Percentiles rank a stretch among this genome's conserved stretches.
These are phyloP conservation scores for Scotopteryx bipunctaria DNA, from an alignment of 2,888 invertebrate genomes.

Conservation along the genomic window DNA sequence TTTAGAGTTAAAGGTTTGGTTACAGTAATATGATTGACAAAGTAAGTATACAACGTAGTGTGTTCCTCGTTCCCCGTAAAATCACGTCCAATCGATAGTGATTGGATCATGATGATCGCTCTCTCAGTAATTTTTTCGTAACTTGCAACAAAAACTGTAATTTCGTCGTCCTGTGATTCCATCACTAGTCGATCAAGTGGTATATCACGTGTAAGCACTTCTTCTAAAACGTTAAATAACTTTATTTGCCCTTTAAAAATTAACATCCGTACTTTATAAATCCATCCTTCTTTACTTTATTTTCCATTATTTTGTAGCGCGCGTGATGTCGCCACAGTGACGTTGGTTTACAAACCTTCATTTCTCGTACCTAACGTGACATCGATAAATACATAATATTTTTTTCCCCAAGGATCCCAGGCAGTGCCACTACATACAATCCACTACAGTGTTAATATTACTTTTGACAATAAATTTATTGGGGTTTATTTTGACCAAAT, in stretches of 20 bases:
- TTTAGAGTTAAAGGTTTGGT: slow-evolving; percentile 15
- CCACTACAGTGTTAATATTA: slow-evolving; percentile 43
- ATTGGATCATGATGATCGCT: slow-evolving; percentile 31
- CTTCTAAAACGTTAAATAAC: no score
- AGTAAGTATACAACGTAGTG: slow-evolving; percentile 11
- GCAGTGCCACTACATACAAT: slow-evolving; percentile 44
- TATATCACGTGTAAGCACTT: slow-evolving; percentile 26
- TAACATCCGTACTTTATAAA: no score
- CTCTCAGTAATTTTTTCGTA: slow-evolving; percentile 6
- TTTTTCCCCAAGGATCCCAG: slow-evolving; percentile 70
- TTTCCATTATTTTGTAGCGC: slow-evolving; percentile 28
- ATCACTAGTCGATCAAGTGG: slow-evolving; percentile 43
- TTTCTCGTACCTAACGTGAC: slow-evolving; percentile 30
- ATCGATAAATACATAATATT: slow-evolving; percentile 61
- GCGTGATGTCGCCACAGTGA: slow-evolving; percentile 51
- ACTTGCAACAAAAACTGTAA: no score
- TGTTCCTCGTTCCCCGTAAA: slow-evolving; percentile 10
- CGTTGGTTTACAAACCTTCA: slow-evolving; percentile 37
- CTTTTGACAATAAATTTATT: slow-evolving; percentile 51
- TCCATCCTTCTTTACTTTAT: slow-evolving; percentile 12
- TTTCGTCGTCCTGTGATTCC: slow-evolving; percentile 36
- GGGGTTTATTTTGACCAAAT: slow-evolving; percentile 26
- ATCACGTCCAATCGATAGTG: slow-evolving; percentile 42
- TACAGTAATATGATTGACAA: slow-evolving; percentile 15
- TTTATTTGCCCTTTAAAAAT: no score